Evolutionary conservation across 2,888 invertebrate species (phyloP).

Genomic region (Malthinus flaveolus): DNA sequence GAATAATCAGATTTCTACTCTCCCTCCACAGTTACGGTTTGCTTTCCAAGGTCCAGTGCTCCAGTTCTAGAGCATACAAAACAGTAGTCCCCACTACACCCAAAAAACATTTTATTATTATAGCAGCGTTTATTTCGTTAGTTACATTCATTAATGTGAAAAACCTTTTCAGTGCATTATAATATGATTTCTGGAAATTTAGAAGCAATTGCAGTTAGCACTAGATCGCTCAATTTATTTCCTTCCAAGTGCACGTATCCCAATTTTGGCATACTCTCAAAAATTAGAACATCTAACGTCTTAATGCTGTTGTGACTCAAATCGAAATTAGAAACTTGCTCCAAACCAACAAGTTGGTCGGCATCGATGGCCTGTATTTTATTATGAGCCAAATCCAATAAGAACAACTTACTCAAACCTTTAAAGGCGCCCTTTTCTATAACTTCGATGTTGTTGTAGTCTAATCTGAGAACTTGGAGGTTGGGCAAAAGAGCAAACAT

Average conservation of each 20-base stretch:
- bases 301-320: background rate
- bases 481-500: background rate
- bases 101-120: too few relatives aligned
- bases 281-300: background rate
- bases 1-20: too few relatives aligned
- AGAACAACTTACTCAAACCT: background rate
- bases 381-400: background rate
- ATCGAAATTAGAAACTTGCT: background rate
- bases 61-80: too few relatives aligned
- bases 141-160: too few relatives aligned
- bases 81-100: too few relatives aligned
- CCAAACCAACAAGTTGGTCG: background rate
- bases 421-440: background rate
- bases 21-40: too few relatives aligned
- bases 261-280: background rate
- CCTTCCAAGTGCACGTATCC: background rate
- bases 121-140: too few relatives aligned
- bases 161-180: too few relatives aligned
- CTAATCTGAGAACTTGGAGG: background rate
- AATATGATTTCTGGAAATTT: too few relatives aligned
- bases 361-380: background rate
- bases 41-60: too few relatives aligned
- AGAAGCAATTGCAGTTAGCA: background rate
- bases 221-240: background rate
- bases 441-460: background rate